Evolutionary conservation across 2,888 invertebrate genomes (phyloP).

Genomic region (Chrysolina oricalcia): DNA sequence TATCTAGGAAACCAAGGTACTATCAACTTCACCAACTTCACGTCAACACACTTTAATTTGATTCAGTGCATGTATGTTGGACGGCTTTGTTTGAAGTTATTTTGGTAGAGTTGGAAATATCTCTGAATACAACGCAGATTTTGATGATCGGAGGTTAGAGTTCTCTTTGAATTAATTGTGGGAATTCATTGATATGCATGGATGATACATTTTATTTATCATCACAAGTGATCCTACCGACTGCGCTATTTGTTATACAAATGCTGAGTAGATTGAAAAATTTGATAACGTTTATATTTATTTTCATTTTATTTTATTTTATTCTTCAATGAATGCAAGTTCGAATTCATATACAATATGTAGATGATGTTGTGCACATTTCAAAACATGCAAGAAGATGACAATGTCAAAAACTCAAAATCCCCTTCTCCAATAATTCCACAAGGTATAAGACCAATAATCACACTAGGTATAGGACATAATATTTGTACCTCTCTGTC

Average conservation of each 20-base stretch:
- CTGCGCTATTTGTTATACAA: neutral
- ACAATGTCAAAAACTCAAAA: too few relatives aligned
- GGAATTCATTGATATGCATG: neutral
- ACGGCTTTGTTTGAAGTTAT: slow-evolving; percentile 28
- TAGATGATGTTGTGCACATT: too few relatives aligned
- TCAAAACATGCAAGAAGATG: too few relatives aligned
- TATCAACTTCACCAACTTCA: slow-evolving; percentile 39
- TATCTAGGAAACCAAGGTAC: slow-evolving; percentile 71
- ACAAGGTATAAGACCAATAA: too few relatives aligned
- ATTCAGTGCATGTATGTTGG: slow-evolving; percentile 50
- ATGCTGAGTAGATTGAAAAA: too few relatives aligned
- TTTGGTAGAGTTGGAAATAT: slow-evolving; percentile 34
- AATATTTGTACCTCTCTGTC: too few relatives aligned
- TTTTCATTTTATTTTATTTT: too few relatives aligned
- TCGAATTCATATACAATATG: too few relatives aligned
- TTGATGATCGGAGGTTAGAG: slow-evolving; percentile 14
- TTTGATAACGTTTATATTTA: too few relatives aligned
- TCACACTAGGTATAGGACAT: too few relatives aligned
- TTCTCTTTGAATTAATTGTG: slow-evolving; percentile 32
- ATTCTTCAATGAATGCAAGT: too few relatives aligned
- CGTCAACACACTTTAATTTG: slow-evolving; percentile 46
- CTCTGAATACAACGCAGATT: slow-evolving; percentile 15
- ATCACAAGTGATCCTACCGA: neutral
- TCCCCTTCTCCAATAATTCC: too few relatives aligned
- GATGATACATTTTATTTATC: neutral